These are phyloP conservation scores for Gallinago solitaria DNA, from an alignment of 2,797 vertebrate genomes.

Conservation along the genomic window DNA sequence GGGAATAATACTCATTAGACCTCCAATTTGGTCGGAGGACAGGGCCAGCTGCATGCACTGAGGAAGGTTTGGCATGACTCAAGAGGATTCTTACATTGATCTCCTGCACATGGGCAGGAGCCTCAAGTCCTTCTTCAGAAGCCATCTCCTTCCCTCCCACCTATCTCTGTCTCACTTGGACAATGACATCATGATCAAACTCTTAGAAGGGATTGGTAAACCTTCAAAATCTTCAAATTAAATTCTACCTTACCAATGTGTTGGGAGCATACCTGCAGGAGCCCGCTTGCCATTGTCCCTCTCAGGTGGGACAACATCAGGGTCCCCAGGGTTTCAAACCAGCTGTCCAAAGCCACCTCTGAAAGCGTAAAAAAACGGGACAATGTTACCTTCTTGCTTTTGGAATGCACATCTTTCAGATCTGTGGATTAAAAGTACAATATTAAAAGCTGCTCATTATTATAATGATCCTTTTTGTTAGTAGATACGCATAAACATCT, in stretches of 20 bases:
- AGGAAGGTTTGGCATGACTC: not conserved
- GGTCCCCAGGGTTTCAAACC: not conserved
- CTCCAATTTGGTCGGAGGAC: not conserved
- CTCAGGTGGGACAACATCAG: not conserved
- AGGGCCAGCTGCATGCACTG: accelerated
- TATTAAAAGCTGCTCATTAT: not conserved
- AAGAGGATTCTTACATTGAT: not conserved
- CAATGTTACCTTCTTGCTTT: not conserved
- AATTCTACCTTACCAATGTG: not conserved
- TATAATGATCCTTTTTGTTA: not conserved
- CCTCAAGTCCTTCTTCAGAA: not conserved
- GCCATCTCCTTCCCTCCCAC: not conserved
- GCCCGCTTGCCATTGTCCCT: not conserved
- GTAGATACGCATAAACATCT: not conserved
- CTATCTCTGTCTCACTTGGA: not conserved
- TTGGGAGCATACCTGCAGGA: not conserved
- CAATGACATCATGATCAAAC: not conserved
- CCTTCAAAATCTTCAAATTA: not conserved
- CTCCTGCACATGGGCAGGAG: not conserved
- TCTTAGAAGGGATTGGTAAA: not conserved
- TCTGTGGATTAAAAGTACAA: not conserved
- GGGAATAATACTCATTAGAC: not conserved
- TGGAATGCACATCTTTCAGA: not conserved
- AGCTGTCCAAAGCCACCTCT: not conserved
- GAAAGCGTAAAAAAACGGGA: not conserved